These are phyloP conservation scores for Phymatocera aterrima DNA, from an alignment of 2,888 invertebrate species.

Conservation along the genomic window DNA sequence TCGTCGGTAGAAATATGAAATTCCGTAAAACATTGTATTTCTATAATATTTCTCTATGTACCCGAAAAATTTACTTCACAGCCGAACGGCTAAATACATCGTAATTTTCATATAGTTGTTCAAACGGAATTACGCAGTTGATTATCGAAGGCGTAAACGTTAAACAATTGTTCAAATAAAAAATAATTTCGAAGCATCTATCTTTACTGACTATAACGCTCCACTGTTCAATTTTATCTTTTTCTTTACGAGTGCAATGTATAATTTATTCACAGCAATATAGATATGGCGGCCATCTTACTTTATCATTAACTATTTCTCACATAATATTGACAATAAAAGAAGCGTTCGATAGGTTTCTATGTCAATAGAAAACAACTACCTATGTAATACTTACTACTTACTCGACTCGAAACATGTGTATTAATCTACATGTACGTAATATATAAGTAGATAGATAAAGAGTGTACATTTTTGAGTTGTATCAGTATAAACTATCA, in stretches of 20 bases:
- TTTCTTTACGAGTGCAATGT: too few relatives aligned
- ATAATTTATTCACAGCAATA: slow-evolving; percentile 8
- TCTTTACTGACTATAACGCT: neutral
- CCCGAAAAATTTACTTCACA: too few relatives aligned
- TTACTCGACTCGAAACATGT: neutral
- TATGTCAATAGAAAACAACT: slow-evolving; percentile 18
- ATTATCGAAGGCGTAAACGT: slow-evolving; percentile 61
- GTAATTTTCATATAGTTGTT: slow-evolving; percentile 51
- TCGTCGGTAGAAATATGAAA: slow-evolving; percentile 28
- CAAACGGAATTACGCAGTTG: slow-evolving; percentile 53
- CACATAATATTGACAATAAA: slow-evolving; percentile 19
- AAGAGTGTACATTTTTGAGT: neutral
- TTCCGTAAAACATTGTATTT: slow-evolving; percentile 16
- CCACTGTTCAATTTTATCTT: slow-evolving; percentile 16
- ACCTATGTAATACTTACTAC: too few relatives aligned
- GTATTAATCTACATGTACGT: neutral
- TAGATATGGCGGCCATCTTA: neutral
- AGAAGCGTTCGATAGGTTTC: neutral
- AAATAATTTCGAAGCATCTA: neutral
- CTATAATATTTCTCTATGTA: too few relatives aligned
- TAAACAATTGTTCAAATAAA: slow-evolving; percentile 65
- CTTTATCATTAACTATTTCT: slow-evolving; percentile 4
- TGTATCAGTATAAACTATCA: neutral
- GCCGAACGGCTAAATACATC: neutral
- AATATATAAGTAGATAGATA: neutral